These are phyloP conservation scores for Archivesica marissinica DNA, from an alignment of 1,140 invertebrate species.

Conservation along the genomic window DNA sequence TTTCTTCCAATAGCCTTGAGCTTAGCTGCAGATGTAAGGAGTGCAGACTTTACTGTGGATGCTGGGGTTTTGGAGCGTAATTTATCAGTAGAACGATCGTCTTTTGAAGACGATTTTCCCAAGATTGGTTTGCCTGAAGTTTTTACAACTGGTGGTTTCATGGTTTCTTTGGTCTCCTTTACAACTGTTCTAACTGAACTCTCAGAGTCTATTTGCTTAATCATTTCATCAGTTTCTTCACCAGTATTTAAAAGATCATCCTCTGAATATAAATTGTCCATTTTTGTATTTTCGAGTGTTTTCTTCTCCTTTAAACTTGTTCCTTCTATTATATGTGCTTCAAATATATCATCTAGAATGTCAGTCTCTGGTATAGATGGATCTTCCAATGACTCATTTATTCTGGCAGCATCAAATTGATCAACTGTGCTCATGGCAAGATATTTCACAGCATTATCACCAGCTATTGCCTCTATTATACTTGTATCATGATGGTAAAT, in stretches of 20 bases:
- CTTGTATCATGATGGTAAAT: background rate
- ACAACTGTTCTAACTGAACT: background rate
- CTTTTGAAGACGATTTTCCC: constrained; percentile 4
- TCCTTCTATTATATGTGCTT: background rate
- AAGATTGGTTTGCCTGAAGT: background rate
- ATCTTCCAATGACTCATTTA: constrained; percentile 41
- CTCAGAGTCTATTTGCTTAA: background rate
- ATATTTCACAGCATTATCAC: constrained; percentile 16
- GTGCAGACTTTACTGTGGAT: constrained; percentile 43
- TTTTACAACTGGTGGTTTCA: constrained; percentile 7
- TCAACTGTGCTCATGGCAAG: background rate
- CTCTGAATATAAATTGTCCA: background rate
- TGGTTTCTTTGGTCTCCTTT: background rate
- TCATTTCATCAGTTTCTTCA: background rate
- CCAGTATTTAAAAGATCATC: background rate
- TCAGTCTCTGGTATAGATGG: constrained; percentile 41
- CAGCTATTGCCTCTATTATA: constrained; percentile 14
- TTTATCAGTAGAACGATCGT: constrained; percentile 4
- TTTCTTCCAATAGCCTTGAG: constrained; percentile 39
- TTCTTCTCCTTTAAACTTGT: background rate
- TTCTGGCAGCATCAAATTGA: constrained; percentile 32
- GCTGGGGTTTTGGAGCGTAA: constrained; percentile 8
- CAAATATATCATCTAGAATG: constrained; percentile 22
- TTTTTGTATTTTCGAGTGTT: background rate
- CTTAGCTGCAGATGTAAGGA: constrained; percentile 56